Evolutionary conservation across 2,113 vertebrate genomes (phyloP).

Genomic region (Smithornis capensis): DNA sequence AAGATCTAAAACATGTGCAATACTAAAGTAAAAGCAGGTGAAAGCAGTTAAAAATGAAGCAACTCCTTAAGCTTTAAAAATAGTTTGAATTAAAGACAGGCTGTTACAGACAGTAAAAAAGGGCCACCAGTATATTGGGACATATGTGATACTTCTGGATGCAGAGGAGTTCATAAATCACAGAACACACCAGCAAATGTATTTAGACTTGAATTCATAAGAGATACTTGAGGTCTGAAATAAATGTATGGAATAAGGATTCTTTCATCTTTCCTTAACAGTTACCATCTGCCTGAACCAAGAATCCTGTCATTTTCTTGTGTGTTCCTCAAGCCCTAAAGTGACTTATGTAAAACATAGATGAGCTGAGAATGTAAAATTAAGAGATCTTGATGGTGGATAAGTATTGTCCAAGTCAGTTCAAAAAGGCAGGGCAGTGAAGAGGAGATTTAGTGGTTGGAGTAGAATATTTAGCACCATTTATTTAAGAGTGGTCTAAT

Average conservation of each 20-base stretch:
- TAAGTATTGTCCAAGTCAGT: conserved; percentile 43
- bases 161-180: conserved; percentile 72
- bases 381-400: conserved; percentile 46
- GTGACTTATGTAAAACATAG: conserved; percentile 57
- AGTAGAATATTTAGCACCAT: background rate
- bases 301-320: conserved; percentile 57
- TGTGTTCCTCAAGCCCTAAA: conserved; percentile 55
- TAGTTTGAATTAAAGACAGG: conserved; percentile 75
- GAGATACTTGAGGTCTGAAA: conserved; percentile 67
- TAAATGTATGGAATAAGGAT: conserved; percentile 70
- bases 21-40: conserved; percentile 87
- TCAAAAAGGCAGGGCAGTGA: conserved; percentile 15
- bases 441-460: conserved; percentile 1
- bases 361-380: conserved; percentile 55
- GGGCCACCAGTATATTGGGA: conserved; percentile 62
- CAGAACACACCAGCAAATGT: conserved; percentile 63
- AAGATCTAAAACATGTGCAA: conserved; percentile 86
- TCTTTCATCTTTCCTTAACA: conserved; percentile 77
- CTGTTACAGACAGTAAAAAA: conserved; percentile 71
- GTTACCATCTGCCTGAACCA: conserved; percentile 73
- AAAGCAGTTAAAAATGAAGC: conserved; percentile 78
- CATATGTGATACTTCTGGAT: conserved; percentile 68
- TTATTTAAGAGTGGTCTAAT: background rate
- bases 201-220: conserved; percentile 67
- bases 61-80: conserved; percentile 73